phyloP scores from a whole-genome alignment of 2,797 vertebrate genomes.

The Paguma larvata region DNA sequence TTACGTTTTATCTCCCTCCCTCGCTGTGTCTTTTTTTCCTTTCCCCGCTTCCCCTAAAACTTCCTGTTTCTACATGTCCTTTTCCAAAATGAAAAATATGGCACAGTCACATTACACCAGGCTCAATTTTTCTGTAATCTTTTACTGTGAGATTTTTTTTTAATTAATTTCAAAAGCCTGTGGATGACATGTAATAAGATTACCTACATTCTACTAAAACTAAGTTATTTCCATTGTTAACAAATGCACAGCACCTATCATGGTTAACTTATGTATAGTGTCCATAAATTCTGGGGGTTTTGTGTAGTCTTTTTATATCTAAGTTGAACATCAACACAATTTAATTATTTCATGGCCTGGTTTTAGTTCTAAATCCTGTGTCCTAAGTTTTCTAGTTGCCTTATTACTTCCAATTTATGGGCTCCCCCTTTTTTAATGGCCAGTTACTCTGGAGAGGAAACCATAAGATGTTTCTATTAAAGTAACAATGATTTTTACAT shows the following conservation, averaged over 20 bases:
- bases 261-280: neutral
- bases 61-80: neutral
- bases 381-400: neutral
- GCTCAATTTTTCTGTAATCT: neutral
- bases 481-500: neutral
- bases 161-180: neutral
- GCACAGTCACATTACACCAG: neutral
- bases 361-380: constrained; percentile 31
- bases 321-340: neutral
- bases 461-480: neutral
- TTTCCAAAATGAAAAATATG: constrained; percentile 10
- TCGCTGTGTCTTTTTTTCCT: no score
- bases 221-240: neutral
- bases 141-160: neutral
- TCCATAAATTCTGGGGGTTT: neutral
- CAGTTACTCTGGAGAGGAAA: neutral
- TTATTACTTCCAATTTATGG: neutral
- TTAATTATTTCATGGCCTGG: constrained; percentile 34
- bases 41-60: neutral
- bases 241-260: neutral
- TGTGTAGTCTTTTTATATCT: neutral
- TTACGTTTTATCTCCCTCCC: no score
- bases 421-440: neutral
- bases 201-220: neutral
- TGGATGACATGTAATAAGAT: neutral